Base-by-base conservation (phyloP, 23 tunicate genomes). In the Halocynthia roretzi region DNA sequence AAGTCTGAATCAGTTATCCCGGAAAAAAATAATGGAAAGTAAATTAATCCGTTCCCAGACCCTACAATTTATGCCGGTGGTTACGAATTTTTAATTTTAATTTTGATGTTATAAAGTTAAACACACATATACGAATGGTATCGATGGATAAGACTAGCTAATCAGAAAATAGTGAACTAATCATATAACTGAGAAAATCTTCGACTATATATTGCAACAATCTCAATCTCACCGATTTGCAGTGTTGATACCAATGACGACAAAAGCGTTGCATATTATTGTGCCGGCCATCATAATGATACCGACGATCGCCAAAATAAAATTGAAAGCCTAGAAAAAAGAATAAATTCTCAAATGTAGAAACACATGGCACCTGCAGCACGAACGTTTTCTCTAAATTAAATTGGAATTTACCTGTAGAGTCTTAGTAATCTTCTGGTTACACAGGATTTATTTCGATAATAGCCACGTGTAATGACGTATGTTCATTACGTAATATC, bases 201-300 rank as follows among this genome's bases (percentile, higher is more conserved):
- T 31, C 44, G 44, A 31, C 44, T 31, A 31, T 31, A 31, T 31
- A 31, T 31, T 20, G n/a, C 31, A 40, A 72, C 5, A 12, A 63
- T 14, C 56, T 48, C 14, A 18, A 51, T 44, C 86, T 44, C 0
- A 88, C 95, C 83, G 78, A 66, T 84, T 65, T 61, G 86, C 80
- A 50, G 19, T 11, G 52, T 72, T 79, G 62, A 88, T 87, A 19
- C 81, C 61, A 7, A 67, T 50, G 8, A 88, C 77, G 71, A 88
- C 95, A 71, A 63, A 74, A 2, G 79, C 15, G 81, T 88, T 88
- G 81, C 83, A 88, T 55, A 83, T 51, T 7, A 83, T 70, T 23
- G 95, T 88, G 54, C 87, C 95, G 22, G 75, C 7, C 87, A 88
- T 70, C 84, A 88, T 70, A 5, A 60, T 55, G 10, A 78, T 63